Base-by-base conservation (phyloP, 2,113 vertebrate species). In the Thunnus maccoyii region DNA sequence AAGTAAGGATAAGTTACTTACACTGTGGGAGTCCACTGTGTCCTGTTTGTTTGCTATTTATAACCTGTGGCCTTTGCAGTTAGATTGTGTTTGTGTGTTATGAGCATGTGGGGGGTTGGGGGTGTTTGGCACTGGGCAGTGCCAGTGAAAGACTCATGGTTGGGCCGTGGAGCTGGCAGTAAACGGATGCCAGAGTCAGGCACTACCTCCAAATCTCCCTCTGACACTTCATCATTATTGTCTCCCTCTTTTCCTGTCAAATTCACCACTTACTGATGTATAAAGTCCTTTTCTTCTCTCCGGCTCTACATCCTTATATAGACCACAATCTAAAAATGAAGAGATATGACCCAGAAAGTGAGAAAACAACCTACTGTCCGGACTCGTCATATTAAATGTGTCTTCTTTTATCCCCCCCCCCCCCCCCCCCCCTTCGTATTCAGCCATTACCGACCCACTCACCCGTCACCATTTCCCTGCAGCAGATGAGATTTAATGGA, bases 1-100 rank as follows among this genome's bases (percentile, higher is more conserved):
- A 70, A 76, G 82, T 32, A 61, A 76, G 55, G 17, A 69, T 66
- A 9, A 22, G 54, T 55, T 60, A 80, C 75, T 80, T 78, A 56
- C 82, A 74, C 50, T 36, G 36, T 5, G 27, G 56, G 69, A 78
- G 80, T 84, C 82, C 70, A 84, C 77, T 82, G 76, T 84, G 87
- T 89, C 90, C 83, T 83, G 84, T 89, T 86, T 90, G 86, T 90
- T 90, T 85, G 86, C 92, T 94, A 94, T 95, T 93, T 90, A 83
- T 94, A 94, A 86, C 82, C 62, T 63, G 76, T 92, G 93, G 86
- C 92, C 93, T 94, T 94, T 92, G 80, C 82, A 48, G 80, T 80
- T 90, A 88, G 89, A 86, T 87, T 89, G 87, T 92, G 67, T 85
- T 78, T 84, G 81, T 84, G 81, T 85, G 80, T 85, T 81, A 52